Conservation (phyloP, 2,113 vertebrate genomes). For the Merops nubicus region DNA sequence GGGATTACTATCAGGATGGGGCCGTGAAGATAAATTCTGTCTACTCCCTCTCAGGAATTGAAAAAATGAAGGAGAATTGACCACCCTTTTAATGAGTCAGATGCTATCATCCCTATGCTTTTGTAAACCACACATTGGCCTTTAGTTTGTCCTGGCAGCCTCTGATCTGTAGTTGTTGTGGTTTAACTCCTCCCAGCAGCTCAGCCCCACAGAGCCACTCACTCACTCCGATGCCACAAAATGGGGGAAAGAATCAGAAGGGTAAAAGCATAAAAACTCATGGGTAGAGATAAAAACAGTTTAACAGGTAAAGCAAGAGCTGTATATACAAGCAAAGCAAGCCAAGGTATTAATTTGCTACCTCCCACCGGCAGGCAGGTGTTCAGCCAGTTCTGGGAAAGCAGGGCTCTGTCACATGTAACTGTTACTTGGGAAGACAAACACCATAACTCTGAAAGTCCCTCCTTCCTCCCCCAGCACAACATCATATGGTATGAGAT, state of each 20-base stretch:
- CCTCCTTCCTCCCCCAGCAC: neutral
- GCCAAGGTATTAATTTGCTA: neutral
- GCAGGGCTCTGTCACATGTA: rapidly evolving
- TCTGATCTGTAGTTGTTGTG: neutral
- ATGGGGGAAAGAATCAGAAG: neutral
- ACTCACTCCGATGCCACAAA: neutral
- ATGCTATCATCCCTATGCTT: neutral
- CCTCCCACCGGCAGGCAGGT: rapidly evolving
- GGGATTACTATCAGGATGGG: neutral
- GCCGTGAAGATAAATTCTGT: neutral
- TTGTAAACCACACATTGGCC: neutral
- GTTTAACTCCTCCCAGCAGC: neutral
- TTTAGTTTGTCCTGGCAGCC: neutral
- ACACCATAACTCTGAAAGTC: rapidly evolving
- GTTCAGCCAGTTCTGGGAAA: neutral
- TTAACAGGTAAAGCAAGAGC: neutral
- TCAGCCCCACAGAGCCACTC: neutral
- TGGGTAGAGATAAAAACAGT: neutral
- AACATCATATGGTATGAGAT: neutral
- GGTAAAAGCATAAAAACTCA: neutral
- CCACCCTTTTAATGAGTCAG: neutral
- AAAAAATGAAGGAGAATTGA: neutral
- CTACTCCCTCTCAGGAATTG: neutral
- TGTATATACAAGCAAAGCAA: neutral
- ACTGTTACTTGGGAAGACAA: neutral